Base-by-base conservation (phyloP, 2,888 invertebrate genomes). In the Tenthredo distinguenda region DNA sequence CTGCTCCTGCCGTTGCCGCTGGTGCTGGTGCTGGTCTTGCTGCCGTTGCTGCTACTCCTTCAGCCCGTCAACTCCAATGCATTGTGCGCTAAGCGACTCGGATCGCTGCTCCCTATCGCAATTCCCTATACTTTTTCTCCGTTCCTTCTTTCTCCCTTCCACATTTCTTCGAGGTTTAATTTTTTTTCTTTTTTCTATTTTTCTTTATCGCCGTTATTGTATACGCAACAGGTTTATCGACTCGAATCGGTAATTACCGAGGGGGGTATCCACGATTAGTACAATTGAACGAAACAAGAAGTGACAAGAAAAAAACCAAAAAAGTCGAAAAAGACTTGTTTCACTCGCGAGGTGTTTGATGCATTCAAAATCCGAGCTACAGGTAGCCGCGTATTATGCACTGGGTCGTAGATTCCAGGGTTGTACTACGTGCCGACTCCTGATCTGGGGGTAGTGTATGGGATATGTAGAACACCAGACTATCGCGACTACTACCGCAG, bases 281-380 rank as follows among this genome's bases (percentile, higher is more conserved):
- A 12, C 43, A n/a, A 37, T 34, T 21, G 5, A 31, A 79, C 50
- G 31, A 34, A 18, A 34, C 10, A 9, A 79, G 21, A 62, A 21
- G 12, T 26, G 10, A 15, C 21, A 37, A 58, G 21, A 15, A 37
- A 40, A 40, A 62, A 40, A 62, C 40, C 50, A 12, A 9, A 26
- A 43, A 43, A 74, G n/a, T 1, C 18, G n/a, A 34, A 47, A 77
- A 77, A 55, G 43, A 71, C 50, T 65, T 34, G 85, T 74, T 86
- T 85, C 62, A 87, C 86, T 84, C 85, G 86, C 86, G 84, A 85
- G 89, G 90, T 89, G 90, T 92, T 91, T 91, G 89, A 90, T 92
- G 91, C 91, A 93, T 92, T 92, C 90, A 91, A 74, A 93, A 93
- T 92, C 90, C 91, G 91, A 93, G 92, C 92, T 90, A 93, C 91